Evolutionary conservation across 1,140 invertebrate species (phyloP).

Genomic region (Formica exsecta): DNA sequence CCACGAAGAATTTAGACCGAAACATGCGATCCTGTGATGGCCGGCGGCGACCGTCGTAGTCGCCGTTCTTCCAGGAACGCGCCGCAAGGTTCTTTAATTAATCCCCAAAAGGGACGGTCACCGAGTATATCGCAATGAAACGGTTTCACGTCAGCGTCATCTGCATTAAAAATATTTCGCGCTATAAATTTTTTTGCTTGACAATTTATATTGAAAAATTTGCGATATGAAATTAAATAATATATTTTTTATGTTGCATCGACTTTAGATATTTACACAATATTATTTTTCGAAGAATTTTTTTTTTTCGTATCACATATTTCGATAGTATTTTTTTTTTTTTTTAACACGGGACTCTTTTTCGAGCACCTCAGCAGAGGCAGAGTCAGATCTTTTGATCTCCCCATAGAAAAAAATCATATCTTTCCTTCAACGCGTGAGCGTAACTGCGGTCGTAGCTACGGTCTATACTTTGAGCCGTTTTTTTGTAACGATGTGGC

Average conservation of each 20-base stretch:
- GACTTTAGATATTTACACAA: background rate
- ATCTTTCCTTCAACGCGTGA: slow-evolving; percentile 55
- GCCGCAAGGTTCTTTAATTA: slow-evolving; percentile 49
- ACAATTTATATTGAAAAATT: slow-evolving; percentile 13
- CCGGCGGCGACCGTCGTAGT: background rate
- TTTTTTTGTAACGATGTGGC: slow-evolving; percentile 64
- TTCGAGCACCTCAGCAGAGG: background rate
- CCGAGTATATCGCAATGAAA: slow-evolving; percentile 24
- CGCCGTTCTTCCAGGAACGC: slow-evolving; percentile 26
- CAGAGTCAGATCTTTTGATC: slow-evolving; percentile 58
- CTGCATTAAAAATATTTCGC: slow-evolving; percentile 37
- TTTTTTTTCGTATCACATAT: background rate
- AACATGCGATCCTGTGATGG: slow-evolving; percentile 13
- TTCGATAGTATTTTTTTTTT: background rate
- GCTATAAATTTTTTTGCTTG: background rate
- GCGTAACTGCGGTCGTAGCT: slow-evolving; percentile 24
- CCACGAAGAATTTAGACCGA: slow-evolving; percentile 38
- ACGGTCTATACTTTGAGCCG: slow-evolving; percentile 40
- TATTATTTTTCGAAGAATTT: background rate
- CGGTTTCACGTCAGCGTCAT: slow-evolving; percentile 11
- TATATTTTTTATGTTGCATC: background rate
- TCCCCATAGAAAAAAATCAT: slow-evolving; percentile 61
- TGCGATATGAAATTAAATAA: slow-evolving; percentile 6
- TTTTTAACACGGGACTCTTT: slow-evolving; percentile 24
- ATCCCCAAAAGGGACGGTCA: slow-evolving; percentile 49